These are phyloP conservation scores for Tychaedon coryphoeus DNA, from an alignment of 2,113 vertebrate genomes.

Conservation along the genomic window DNA sequence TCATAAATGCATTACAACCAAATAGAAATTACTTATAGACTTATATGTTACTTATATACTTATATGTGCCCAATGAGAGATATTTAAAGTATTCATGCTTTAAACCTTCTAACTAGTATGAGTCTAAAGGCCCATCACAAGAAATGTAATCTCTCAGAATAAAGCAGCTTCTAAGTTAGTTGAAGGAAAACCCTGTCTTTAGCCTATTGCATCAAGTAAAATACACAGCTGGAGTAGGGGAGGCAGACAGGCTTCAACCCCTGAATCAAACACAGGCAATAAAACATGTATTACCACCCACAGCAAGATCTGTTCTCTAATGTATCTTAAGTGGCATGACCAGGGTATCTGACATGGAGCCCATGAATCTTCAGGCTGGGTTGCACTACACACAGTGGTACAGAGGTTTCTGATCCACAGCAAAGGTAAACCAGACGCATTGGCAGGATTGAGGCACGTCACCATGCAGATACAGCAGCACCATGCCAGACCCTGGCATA, in stretches of 20 bases:
- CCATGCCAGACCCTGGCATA: background rate
- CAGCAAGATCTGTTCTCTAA: background rate
- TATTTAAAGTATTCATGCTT: background rate
- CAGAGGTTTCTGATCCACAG: rapidly evolving
- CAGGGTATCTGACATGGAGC: background rate
- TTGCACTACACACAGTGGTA: background rate
- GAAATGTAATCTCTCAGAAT: background rate
- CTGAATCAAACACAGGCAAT: background rate
- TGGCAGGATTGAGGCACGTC: rapidly evolving
- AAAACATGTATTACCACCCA: background rate
- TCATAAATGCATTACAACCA: constrained; percentile 12
- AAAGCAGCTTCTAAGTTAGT: background rate
- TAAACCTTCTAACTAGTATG: constrained; percentile 15
- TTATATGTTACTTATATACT: background rate
- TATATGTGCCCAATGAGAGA: background rate
- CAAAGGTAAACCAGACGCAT: rapidly evolving
- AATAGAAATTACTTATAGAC: constrained; percentile 6
- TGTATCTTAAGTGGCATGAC: background rate
- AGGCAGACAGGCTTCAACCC: background rate
- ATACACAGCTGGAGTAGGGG: background rate
- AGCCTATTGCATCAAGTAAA: background rate
- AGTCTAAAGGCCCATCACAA: constrained; percentile 9
- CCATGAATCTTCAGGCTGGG: background rate
- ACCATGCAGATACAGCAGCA: rapidly evolving
- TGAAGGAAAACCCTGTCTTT: constrained; percentile 1